These are phyloP conservation scores for Tylochromis polylepis DNA, from an alignment of 2,113 vertebrate species.

Conservation along the genomic window DNA sequence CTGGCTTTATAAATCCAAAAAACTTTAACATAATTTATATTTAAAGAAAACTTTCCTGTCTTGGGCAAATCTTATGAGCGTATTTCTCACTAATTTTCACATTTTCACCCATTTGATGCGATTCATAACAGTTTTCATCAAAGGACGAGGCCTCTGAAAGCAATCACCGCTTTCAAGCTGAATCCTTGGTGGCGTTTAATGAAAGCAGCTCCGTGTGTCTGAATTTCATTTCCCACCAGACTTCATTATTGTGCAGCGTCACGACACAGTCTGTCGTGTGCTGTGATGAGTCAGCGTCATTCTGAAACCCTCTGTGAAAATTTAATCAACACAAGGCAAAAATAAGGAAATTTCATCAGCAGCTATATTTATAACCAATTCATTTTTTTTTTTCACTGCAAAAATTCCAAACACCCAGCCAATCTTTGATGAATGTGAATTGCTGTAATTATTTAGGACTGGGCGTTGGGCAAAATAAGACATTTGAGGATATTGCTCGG, in stretches of 20 bases:
- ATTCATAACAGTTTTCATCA: not conserved
- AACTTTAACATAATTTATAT: not conserved
- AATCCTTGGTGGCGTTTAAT: not conserved
- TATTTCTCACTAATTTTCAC: not conserved
- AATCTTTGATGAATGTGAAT: not conserved
- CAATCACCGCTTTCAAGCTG: rapidly evolving
- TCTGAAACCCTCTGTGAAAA: not conserved
- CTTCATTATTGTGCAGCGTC: not conserved
- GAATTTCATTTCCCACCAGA: not conserved
- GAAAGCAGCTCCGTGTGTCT: not conserved
- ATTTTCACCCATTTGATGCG: not conserved
- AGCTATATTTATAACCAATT: not conserved
- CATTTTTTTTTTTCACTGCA: not conserved
- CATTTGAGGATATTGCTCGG: rapidly evolving
- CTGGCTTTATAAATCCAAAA: rapidly evolving
- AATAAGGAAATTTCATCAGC: not conserved
- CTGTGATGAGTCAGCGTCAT: not conserved
- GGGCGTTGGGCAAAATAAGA: not conserved
- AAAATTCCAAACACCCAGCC: not conserved
- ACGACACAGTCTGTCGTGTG: not conserved
- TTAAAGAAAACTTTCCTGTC: not conserved
- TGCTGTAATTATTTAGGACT: not conserved
- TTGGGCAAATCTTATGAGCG: too few relatives aligned
- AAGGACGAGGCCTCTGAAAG: not conserved
- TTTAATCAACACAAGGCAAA: not conserved